These are phyloP conservation scores for Percina caprodes DNA, from an alignment of 2,113 vertebrate genomes.

Conservation along the genomic window DNA sequence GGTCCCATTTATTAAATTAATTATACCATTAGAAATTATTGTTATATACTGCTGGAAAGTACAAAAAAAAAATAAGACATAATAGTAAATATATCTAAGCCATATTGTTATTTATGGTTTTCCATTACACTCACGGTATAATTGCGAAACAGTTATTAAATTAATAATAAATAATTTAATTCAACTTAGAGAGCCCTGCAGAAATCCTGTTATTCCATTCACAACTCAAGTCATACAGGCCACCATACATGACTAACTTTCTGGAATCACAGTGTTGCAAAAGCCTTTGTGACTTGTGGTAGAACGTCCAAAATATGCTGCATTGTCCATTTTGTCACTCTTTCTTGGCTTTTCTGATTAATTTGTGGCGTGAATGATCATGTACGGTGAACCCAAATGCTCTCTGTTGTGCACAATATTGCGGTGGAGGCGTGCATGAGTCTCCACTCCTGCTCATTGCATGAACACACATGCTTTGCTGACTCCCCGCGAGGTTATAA, in stretches of 20 bases:
- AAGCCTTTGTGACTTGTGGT: not conserved
- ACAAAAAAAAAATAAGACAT: not conserved
- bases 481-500: conserved; percentile 58
- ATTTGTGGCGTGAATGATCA: not conserved
- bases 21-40: not conserved
- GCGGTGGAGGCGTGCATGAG: conserved; percentile 21
- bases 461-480: conserved; percentile 13
- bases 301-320: not conserved
- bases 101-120: not conserved
- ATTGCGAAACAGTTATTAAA: not conserved
- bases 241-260: not conserved
- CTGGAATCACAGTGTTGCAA: not conserved
- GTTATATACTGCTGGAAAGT: not conserved
- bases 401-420: conserved; percentile 15
- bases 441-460: conserved; percentile 35
- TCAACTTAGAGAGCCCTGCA: not conserved
- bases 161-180: not conserved
- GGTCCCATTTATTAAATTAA: not conserved
- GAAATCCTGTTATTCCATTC: not conserved
- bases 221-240: not conserved
- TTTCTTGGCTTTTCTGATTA: not conserved
- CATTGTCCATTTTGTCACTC: not conserved
- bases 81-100: not conserved
- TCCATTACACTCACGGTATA: not conserved
- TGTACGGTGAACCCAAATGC: not conserved